A percentile compares a stretch with the other conserved stretches of the same genome.
Conservation (phyloP, 2,888 invertebrate species). For the Mimas tiliae region DNA sequence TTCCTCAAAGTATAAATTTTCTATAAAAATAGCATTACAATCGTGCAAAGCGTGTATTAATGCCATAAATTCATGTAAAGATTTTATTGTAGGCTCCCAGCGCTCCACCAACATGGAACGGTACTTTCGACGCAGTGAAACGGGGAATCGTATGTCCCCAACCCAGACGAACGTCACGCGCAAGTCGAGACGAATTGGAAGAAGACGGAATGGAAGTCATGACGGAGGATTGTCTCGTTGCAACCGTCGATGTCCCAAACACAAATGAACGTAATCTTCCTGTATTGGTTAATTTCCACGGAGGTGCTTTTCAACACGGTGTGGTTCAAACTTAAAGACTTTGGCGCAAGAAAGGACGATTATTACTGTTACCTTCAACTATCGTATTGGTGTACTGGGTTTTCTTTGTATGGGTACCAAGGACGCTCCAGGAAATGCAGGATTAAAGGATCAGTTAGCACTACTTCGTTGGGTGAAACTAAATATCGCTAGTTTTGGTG, state of each 20-base stretch:
- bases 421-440: slow-evolving; percentile 52
- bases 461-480: slow-evolving; percentile 47
- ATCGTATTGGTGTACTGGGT: slow-evolving; percentile 46
- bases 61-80: no score
- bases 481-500: slow-evolving; percentile 57
- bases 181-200: no score
- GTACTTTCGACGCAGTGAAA: slow-evolving; percentile 39
- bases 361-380: slow-evolving; percentile 43
- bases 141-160: slow-evolving; percentile 36
- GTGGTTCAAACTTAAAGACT: slow-evolving; percentile 25
- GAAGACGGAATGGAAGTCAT: no score
- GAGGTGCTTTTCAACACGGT: slow-evolving; percentile 45
- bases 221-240: slow-evolving; percentile 45
- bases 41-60: no score
- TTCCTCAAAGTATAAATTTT: no score
- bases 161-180: no score
- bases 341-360: slow-evolving; percentile 36
- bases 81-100: slow-evolving; percentile 37
- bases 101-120: slow-evolving; percentile 40
- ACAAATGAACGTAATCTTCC: slow-evolving; percentile 44
- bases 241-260: slow-evolving; percentile 47
- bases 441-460: slow-evolving; percentile 52
- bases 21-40: no score
- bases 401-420: slow-evolving; percentile 55
- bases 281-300: slow-evolving; percentile 49